Evolutionary conservation across 2,113 vertebrate genomes (phyloP).

Genomic region (Heteronetta atricapilla): DNA sequence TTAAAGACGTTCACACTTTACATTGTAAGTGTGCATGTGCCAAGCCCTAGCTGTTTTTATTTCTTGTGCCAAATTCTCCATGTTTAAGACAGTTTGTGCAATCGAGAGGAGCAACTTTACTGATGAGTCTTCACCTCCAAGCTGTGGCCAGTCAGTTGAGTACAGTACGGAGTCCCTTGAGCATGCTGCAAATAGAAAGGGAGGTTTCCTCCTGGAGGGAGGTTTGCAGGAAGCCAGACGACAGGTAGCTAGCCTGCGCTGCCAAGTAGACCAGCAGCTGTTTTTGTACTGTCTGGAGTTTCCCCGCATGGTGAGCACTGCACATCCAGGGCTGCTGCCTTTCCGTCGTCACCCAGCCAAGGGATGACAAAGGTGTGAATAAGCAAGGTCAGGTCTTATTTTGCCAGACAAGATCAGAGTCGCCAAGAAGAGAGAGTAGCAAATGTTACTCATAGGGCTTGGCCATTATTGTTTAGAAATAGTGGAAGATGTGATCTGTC

Average conservation of each 20-base stretch:
- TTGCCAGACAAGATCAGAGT: slow-evolving; percentile 10
- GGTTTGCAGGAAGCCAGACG: not conserved
- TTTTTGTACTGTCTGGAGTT: not conserved
- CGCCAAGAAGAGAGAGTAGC: slow-evolving; percentile 8
- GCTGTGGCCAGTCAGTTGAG: not conserved
- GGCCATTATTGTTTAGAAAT: slow-evolving; percentile 38
- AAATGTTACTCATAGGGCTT: slow-evolving; percentile 57
- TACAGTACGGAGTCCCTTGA: not conserved
- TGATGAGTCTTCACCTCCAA: not conserved
- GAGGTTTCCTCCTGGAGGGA: not conserved
- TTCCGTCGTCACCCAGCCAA: not conserved
- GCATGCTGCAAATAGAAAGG: not conserved
- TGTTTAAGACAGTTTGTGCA: not conserved
- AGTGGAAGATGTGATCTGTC: slow-evolving; percentile 43
- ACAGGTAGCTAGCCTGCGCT: not conserved
- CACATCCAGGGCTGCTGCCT: not conserved
- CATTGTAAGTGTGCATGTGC: no score
- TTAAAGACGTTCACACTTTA: not conserved
- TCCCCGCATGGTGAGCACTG: not conserved
- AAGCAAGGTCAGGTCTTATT: slow-evolving; percentile 16
- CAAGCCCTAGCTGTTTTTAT: not conserved
- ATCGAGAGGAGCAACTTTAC: not conserved
- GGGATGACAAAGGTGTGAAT: slow-evolving; percentile 65
- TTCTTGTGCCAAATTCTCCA: not conserved
- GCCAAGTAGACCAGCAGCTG: slow-evolving; percentile 25